phyloP scores from a whole-genome alignment of 2,113 vertebrate genomes.

The Psittacara wagleri region DNA sequence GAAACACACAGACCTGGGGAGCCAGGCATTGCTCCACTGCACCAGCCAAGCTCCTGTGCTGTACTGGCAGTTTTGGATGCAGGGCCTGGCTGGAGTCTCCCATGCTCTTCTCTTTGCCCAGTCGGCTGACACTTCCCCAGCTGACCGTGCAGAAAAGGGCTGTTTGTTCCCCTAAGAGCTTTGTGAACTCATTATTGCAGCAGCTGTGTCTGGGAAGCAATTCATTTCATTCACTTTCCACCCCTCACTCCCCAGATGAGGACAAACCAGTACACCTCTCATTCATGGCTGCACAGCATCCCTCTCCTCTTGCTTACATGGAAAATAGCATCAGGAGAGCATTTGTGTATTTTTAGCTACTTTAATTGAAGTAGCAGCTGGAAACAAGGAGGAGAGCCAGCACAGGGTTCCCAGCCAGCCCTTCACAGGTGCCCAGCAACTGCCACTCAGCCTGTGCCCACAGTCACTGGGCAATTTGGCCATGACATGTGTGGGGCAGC shows the following conservation, averaged over 20 bases:
- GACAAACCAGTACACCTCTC: not conserved
- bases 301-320: not conserved
- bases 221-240: not conserved
- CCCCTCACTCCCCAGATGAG: not conserved
- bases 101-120: not conserved
- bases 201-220: not conserved
- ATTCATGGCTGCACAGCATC: conserved; percentile 3
- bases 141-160: not conserved
- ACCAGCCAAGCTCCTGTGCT: not conserved
- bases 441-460: accelerated
- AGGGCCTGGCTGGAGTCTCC: not conserved
- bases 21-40: not conserved
- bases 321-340: not conserved
- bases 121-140: not conserved
- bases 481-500: not conserved
- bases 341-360: conserved; percentile 34
- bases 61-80: not conserved
- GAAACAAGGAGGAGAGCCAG: conserved; percentile 6
- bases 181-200: not conserved
- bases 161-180: not conserved
- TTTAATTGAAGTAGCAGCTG: conserved; percentile 39
- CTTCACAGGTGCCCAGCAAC: not conserved
- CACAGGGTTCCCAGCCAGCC: not conserved
- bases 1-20: not conserved
- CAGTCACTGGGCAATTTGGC: not conserved